Conservation (phyloP, 2,113 vertebrate species). For the Nyctereutes procyonoides region DNA sequence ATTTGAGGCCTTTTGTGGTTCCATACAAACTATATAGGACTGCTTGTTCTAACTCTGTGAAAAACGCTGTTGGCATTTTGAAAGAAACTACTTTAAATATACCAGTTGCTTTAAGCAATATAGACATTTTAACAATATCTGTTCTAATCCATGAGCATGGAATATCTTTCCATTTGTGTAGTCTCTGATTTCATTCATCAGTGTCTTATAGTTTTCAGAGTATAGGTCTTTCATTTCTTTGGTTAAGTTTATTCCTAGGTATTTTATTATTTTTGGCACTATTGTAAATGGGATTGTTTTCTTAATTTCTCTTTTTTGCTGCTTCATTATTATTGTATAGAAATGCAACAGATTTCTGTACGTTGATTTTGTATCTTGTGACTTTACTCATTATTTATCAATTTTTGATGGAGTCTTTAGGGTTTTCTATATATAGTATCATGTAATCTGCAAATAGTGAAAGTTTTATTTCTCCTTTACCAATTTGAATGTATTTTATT, state of each 20-base stretch:
- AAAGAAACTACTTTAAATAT: not conserved
- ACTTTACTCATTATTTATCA: not conserved
- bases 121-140: not conserved
- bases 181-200: not conserved
- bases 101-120: not conserved
- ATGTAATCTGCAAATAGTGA: not conserved
- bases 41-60: not conserved
- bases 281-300: not conserved
- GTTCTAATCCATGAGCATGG: not conserved
- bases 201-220: not conserved
- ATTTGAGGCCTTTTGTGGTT: not conserved
- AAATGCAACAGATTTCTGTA: not conserved
- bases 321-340: not conserved
- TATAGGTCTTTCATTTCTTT: not conserved
- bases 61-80: not conserved
- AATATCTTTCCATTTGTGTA: not conserved
- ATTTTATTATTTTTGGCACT: not conserved
- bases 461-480: not conserved
- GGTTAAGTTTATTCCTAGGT: not conserved
- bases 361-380: not conserved
- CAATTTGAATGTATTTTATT: not conserved
- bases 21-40: not conserved
- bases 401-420: not conserved
- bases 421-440: not conserved
- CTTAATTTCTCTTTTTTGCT: not conserved